Conservation (phyloP, 2,797 vertebrate genomes). For the Megaceryle alcyon region DNA sequence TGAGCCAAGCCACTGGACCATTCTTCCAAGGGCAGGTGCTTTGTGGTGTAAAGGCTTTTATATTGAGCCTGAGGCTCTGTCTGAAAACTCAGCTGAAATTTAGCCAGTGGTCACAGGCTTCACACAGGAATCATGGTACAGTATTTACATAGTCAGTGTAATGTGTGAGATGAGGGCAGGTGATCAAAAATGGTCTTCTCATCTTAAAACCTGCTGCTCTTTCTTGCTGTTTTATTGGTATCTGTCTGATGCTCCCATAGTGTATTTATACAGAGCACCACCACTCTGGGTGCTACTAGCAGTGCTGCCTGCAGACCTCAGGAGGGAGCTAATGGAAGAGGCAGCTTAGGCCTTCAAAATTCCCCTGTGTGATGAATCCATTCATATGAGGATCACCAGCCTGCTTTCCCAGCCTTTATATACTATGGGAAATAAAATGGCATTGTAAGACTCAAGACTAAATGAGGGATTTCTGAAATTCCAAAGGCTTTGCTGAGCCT, state of each 20-base stretch:
- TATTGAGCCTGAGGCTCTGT: neutral
- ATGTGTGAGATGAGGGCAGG: neutral
- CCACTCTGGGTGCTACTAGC: neutral
- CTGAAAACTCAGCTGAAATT: neutral
- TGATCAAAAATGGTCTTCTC: neutral
- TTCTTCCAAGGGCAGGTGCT: neutral
- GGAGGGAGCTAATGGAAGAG: neutral
- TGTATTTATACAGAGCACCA: neutral
- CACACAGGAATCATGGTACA: neutral
- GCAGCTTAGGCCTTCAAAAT: neutral
- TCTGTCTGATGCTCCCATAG: neutral
- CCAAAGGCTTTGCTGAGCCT: neutral
- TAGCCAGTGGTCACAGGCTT: neutral
- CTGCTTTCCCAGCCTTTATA: neutral
- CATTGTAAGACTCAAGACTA: neutral
- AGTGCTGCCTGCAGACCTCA: neutral
- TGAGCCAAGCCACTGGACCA: neutral
- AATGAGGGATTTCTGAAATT: slow-evolving; percentile 6
- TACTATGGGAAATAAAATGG: neutral
- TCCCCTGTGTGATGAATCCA: neutral
- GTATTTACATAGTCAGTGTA: neutral
- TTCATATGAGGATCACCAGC: neutral
- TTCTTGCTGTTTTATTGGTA: neutral
- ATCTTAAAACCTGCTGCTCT: neutral
- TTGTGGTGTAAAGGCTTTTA: neutral